Percentiles rank a stretch among this genome's conserved stretches.
Conservation (phyloP, 2,888 invertebrate genomes). For the Orthosia incerta region DNA sequence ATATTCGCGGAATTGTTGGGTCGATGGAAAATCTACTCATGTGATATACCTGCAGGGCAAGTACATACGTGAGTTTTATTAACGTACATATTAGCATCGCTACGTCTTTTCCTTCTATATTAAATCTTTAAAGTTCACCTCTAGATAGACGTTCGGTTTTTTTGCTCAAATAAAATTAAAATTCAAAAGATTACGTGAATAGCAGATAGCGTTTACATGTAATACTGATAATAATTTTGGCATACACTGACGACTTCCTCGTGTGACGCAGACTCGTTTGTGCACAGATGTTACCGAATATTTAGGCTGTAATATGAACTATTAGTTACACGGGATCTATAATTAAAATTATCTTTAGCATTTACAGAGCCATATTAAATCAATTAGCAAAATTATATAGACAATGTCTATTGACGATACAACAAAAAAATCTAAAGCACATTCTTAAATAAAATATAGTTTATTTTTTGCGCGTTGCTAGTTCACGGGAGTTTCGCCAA, state of each 20-base stretch:
- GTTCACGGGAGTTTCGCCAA: background rate
- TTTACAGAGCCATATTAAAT: background rate
- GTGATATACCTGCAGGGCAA: constrained; percentile 19
- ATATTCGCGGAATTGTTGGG: constrained; percentile 22
- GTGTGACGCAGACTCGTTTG: constrained; percentile 55
- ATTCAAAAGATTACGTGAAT: constrained; percentile 50
- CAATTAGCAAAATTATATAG: background rate
- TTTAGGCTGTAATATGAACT: constrained; percentile 1
- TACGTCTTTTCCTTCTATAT: background rate
- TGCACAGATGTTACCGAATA: constrained; percentile 36
- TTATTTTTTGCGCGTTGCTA: no score
- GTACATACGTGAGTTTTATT: constrained; percentile 14
- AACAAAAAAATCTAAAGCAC: background rate
- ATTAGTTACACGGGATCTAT: background rate
- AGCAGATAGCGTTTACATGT: constrained; percentile 53
- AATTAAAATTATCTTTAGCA: no score
- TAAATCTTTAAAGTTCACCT: background rate
- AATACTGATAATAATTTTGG: constrained; percentile 65
- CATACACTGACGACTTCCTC: constrained; percentile 61
- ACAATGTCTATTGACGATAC: background rate
- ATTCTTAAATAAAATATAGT: no score
- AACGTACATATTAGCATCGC: background rate
- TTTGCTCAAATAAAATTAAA: constrained; percentile 23
- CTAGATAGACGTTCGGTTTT: constrained; percentile 18
- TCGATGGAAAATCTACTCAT: constrained; percentile 40